A percentile compares a stretch with the other conserved stretches of the same genome.
Conservation (phyloP, 2,888 invertebrate species). For the Leptinotarsa rubiginosa region DNA sequence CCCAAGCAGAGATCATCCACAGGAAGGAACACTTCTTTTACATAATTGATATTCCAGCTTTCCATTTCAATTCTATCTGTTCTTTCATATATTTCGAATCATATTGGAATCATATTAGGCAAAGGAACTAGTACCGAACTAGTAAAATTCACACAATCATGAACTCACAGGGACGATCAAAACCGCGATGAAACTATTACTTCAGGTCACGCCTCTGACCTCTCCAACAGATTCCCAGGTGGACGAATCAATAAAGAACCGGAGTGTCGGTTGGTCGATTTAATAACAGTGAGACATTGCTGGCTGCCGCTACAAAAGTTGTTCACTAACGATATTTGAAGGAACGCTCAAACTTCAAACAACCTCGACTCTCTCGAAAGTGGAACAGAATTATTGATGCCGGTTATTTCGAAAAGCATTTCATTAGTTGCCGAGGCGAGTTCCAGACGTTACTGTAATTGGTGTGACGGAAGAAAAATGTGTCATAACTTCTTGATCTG, state of each 20-base stretch:
- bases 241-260: constrained; percentile 9
- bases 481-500: constrained; percentile 5
- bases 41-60: no score
- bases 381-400: constrained; percentile 28
- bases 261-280: not conserved
- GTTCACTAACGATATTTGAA: constrained; percentile 10
- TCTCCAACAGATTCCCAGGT: constrained; percentile 7
- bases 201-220: not conserved
- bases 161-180: not conserved
- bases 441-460: not conserved
- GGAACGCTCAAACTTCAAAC: not conserved
- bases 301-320: not conserved
- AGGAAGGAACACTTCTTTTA: no score
- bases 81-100: no score
- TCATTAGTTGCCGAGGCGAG: constrained; percentile 8
- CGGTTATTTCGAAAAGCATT: constrained; percentile 24
- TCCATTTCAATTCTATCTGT: no score
- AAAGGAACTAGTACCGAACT: no score
- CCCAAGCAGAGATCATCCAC: no score
- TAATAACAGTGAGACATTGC: constrained; percentile 8
- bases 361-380: constrained; percentile 11
- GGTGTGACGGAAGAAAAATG: constrained; percentile 6
- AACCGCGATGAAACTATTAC: not conserved
- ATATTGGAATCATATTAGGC: no score
- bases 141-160: no score